Evolutionary conservation across 2,113 vertebrate species (phyloP).

Genomic region (Hydrolagus affinis): DNA sequence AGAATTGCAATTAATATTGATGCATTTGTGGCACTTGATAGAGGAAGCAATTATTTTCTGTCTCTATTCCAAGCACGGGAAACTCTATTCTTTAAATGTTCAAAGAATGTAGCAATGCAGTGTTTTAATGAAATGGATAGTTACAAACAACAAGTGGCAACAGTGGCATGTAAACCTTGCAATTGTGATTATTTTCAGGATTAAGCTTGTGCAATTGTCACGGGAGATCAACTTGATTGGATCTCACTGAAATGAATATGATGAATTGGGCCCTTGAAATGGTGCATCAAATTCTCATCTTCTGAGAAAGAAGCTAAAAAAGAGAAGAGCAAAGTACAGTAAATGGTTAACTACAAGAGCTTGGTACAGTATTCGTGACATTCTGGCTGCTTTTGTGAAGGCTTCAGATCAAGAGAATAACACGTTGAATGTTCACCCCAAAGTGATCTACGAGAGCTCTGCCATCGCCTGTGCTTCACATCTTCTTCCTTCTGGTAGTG

Average conservation of each 20-base stretch:
- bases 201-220: not conserved
- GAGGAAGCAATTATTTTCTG: not conserved
- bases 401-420: not conserved
- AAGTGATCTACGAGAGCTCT: not conserved
- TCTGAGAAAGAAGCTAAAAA: not conserved
- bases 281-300: not conserved
- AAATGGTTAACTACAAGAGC: not conserved
- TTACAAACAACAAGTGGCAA: not conserved
- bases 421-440: no score
- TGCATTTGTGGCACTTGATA: not conserved
- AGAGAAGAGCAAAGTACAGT: not conserved
- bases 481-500: not conserved
- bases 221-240: not conserved
- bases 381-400: not conserved
- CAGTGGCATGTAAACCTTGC: not conserved
- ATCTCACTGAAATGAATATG: slow-evolving; percentile 10
- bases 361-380: not conserved
- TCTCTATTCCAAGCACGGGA: not conserved
- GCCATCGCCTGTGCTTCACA: not conserved
- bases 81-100: slow-evolving; percentile 8
- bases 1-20: not conserved
- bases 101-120: not conserved
- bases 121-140: slow-evolving; percentile 1
- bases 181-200: slow-evolving; percentile 19
- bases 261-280: not conserved